Conservation (phyloP, 2,888 invertebrate species). For the Pharmacophagus antenor region DNA sequence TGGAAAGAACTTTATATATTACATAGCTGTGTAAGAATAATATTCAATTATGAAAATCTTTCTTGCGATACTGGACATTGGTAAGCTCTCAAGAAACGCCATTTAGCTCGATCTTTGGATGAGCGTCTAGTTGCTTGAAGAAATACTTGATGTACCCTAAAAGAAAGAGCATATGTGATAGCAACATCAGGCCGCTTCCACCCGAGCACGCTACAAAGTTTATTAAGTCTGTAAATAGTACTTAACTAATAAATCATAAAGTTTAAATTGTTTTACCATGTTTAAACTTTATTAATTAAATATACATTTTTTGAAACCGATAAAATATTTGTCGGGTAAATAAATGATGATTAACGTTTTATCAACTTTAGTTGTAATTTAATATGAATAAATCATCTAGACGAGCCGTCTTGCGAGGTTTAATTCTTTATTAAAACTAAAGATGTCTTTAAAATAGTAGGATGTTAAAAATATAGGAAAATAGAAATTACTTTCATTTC, state of each 20-base stretch:
- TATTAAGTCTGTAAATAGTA: too few species aligned
- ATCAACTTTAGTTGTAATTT: background rate
- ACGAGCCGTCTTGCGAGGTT: background rate
- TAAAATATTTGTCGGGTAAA: constrained; percentile 67
- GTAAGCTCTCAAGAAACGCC: too few species aligned
- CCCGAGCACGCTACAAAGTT: too few species aligned
- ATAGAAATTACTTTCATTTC: constrained; percentile 32
- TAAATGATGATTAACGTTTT: constrained; percentile 58
- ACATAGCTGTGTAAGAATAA: too few species aligned
- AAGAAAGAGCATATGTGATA: too few species aligned
- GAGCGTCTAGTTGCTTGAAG: too few species aligned
- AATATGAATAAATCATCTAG: background rate
- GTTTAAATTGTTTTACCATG: background rate
- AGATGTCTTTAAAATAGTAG: background rate
- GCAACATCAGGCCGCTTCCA: too few species aligned
- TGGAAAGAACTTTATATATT: too few species aligned
- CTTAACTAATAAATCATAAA: background rate
- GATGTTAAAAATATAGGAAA: background rate
- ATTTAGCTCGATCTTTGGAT: too few species aligned
- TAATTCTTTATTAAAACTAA: background rate
- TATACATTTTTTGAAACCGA: background rate
- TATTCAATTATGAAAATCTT: too few species aligned
- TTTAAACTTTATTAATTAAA: background rate
- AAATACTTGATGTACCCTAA: too few species aligned
- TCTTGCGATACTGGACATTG: too few species aligned